These are phyloP conservation scores for Drusus annulatus DNA, from an alignment of 1,140 invertebrate genomes.

Conservation along the genomic window DNA sequence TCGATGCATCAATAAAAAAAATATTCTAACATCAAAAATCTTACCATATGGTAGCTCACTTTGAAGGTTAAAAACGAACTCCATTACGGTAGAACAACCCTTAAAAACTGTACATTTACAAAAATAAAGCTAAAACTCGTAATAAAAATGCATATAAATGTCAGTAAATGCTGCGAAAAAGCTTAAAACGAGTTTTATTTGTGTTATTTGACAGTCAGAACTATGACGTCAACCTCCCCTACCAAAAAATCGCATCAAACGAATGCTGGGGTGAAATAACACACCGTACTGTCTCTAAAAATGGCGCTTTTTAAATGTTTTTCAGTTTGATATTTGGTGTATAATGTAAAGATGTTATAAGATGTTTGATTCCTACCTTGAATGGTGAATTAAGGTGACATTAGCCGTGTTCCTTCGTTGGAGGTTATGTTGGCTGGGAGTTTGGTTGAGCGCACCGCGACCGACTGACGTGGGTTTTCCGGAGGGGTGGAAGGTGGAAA, in stretches of 20 bases:
- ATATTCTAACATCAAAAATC: not conserved
- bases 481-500: conserved; percentile 8
- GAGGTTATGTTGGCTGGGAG: conserved; percentile 4
- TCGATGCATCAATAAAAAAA: not conserved
- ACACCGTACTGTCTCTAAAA: not conserved
- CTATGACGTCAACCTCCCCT: not conserved
- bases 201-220: not conserved
- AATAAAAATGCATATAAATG: not conserved
- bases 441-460: conserved; percentile 3
- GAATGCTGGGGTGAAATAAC: not conserved
- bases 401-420: not conserved
- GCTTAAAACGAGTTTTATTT: not conserved
- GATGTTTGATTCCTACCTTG: not conserved
- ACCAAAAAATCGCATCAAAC: not conserved
- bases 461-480: conserved; percentile 8
- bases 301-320: not conserved
- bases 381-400: conserved; percentile 8
- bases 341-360: not conserved
- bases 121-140: not conserved
- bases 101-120: too few relatives aligned
- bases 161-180: not conserved
- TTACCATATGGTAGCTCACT: not conserved
- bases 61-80: not conserved
- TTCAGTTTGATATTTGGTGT: too few relatives aligned
- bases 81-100: not conserved